Base-by-base conservation (phyloP, 2,888 invertebrate species). In the Phyto melanocephala region DNA sequence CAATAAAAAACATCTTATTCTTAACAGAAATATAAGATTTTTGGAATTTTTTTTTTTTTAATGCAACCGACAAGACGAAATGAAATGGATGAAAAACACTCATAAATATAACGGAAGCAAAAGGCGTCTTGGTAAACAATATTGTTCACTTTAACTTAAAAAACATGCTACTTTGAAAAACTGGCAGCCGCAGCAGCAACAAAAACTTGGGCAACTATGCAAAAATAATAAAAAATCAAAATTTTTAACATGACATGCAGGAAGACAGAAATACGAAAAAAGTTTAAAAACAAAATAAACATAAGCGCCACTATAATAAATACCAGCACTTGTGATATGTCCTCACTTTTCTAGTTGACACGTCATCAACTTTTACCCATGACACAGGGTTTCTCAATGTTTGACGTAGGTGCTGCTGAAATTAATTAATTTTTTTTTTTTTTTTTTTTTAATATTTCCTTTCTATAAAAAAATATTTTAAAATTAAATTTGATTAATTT, bases 281-380 rank as follows among this genome's bases (percentile, higher is more conserved):
- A 17, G 11, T 6, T n/a, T 6, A 74, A 37, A 17, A 76, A 68
- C 45, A 62, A 70, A 52, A 58, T 47, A 3, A 28, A 20, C 40
- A 54, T 62, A 60, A 80, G 79, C 79, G 79, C 79, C 79, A 72
- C 79, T 72, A 74, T 74, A 28, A 28, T 28, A 68, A 80, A 80
- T 62, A 50, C 60, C 67, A 79, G 70, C 78, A 82, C 79, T 82
- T 82, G 79, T 71, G 79, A 76, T 71, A 56, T 79, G 82, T 82
- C 82, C 79, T 82, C 82, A 79, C 75, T 79, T 82, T 82, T 76
- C 79, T 79, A 82, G 79, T 82, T 82, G 82, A 82, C 82, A 82
- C 82, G 75, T 79, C 79, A 82, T 79, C 79, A 82, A 82, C 79
- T 82, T 79, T 79, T 79, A 67, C 79, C 76, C 54, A 67, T 62